Base-by-base conservation (phyloP, 2,888 invertebrate genomes). In the Pristionchus mayeri region DNA sequence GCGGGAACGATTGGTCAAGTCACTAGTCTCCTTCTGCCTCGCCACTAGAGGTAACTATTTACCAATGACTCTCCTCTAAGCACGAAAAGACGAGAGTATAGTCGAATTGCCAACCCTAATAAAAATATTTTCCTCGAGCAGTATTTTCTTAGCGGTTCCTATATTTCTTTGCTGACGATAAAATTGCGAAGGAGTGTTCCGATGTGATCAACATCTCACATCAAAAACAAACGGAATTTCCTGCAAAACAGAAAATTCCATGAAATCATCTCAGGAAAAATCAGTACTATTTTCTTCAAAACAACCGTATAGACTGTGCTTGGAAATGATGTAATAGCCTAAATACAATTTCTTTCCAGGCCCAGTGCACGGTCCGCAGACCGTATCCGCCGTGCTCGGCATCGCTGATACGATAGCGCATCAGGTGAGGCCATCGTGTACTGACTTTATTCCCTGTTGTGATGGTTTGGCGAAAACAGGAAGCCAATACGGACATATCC, bases 1-100 rank as follows among this genome's bases (percentile, higher is more conserved):
- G 57, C 16, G 80, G 37, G 80, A 80, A 21, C 80, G 80, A n/a
- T 57, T 80, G 11, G 57, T 80, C 3, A 54, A 57, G 13, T 57
- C 80, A 6, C 80, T 80, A 24, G 54, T 80, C n/a, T 57, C 80
- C 0, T 80, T 80, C 57, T 80, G 40, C 9, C 7, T 80, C 24
- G 80, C 80, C 6, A 37, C 37, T 13, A 34, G 80, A 80, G 80
- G 80, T 57, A 27, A 24, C 44, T 75, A 9, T 44, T 13, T n/a
- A 60, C 18, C n/a, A 9, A 16, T 18, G 57, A 9, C n/a, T 1
- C 2, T 57, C 4, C 6, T 57, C 24, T 57, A 3, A 9, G n/a
- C n/a, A n/a, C n/a, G n/a, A n/a, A n/a, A n/a, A n/a, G n/a, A n/a
- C n/a, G n/a, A n/a, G n/a, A n/a, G n/a, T n/a, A n/a, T n/a, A n/a